These are phyloP conservation scores for Drosophila testacea DNA, from an alignment of 2,888 invertebrate genomes.

Conservation along the genomic window DNA sequence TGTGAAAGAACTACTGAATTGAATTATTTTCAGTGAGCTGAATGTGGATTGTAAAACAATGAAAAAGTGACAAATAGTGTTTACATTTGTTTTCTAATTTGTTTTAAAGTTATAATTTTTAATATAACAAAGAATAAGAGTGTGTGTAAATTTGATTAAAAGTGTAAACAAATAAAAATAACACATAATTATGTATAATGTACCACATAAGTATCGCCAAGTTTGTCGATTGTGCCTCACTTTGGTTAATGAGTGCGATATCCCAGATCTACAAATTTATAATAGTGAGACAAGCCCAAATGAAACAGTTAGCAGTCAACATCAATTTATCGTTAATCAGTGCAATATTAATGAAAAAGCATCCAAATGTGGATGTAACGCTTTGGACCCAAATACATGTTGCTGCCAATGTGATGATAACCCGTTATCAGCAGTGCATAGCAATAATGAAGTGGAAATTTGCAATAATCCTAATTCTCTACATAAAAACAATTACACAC, in stretches of 20 bases:
- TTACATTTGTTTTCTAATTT: conserved; percentile 77
- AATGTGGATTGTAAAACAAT: conserved; percentile 75
- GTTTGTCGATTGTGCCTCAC: conserved; percentile 97
- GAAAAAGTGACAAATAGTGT: conserved; percentile 75
- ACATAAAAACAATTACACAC: conserved; percentile 61
- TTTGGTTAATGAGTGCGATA: conserved; percentile 90
- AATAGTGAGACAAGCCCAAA: conserved; percentile 51
- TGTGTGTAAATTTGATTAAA: conserved; percentile 49
- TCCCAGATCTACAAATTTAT: conserved; percentile 87
- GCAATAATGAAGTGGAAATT: conserved; percentile 53
- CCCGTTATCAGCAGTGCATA: conserved; percentile 56
- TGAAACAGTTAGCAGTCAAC: conserved; percentile 30
- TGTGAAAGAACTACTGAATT: conserved; percentile 40
- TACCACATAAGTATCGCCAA: conserved; percentile 96
- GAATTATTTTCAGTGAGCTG: conserved; percentile 69
- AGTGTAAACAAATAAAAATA: conserved; percentile 50
- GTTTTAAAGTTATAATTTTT: conserved; percentile 73
- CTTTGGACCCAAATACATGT: conserved; percentile 55
- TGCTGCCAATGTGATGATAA: conserved; percentile 68
- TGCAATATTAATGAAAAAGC: conserved; percentile 48
- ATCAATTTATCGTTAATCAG: conserved; percentile 30
- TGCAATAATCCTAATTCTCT: conserved; percentile 42
- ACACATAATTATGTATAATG: conserved; percentile 92
- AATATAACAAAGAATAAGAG: conserved; percentile 55
- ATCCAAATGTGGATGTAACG: conserved; percentile 58